Conservation (phyloP, 2,113 vertebrate species). For the Antennarius striatus region DNA sequence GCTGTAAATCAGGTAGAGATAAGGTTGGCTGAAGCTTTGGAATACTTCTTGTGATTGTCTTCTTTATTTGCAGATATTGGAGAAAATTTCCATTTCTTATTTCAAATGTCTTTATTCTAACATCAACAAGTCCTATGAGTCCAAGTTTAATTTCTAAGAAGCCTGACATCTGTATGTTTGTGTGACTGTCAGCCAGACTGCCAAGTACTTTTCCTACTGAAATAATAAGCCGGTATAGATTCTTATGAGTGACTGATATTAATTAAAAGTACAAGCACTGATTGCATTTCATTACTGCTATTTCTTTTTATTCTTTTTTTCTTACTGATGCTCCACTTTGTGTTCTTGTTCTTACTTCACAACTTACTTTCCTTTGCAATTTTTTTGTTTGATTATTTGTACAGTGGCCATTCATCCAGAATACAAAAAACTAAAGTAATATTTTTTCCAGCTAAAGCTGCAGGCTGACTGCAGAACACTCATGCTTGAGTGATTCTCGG, state of each 20-base stretch:
- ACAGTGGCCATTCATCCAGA: background rate
- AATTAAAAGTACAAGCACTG: conserved; percentile 14
- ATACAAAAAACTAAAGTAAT: conserved; percentile 1
- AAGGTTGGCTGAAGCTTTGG: too few relatives aligned
- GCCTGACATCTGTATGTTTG: background rate
- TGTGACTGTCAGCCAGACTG: background rate
- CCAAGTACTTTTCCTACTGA: too few relatives aligned
- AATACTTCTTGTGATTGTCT: too few relatives aligned
- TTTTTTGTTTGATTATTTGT: background rate
- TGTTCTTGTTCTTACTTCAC: background rate
- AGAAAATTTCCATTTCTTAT: too few relatives aligned
- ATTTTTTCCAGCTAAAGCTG: conserved; percentile 38
- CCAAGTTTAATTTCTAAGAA: too few relatives aligned
- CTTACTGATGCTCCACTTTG: background rate
- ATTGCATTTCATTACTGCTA: conserved; percentile 17
- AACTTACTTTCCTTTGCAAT: background rate
- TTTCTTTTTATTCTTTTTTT: background rate
- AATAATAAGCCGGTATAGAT: background rate
- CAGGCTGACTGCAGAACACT: conserved; percentile 68
- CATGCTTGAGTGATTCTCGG: conserved; percentile 58
- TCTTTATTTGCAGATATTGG: too few relatives aligned
- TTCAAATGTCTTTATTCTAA: too few relatives aligned
- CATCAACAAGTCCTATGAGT: background rate
- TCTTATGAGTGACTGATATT: conserved; percentile 25
- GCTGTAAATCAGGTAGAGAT: too few relatives aligned